Percentiles rank a stretch among this genome's conserved stretches.
Conservation (phyloP, 2,888 invertebrate genomes). For the Trilocha varians region DNA sequence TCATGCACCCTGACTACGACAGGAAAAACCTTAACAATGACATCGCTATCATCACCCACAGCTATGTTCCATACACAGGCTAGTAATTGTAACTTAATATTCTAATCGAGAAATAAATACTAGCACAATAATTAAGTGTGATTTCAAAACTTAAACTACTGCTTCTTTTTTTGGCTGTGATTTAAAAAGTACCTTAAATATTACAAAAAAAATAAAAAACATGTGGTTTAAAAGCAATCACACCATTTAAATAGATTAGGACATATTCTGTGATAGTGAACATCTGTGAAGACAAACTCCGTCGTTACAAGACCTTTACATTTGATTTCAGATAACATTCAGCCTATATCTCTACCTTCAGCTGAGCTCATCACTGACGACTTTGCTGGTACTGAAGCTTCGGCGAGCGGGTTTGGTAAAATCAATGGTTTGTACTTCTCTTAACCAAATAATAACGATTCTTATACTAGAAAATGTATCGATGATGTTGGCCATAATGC, state of each 20-base stretch:
- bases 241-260: too few species aligned
- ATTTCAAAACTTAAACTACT: too few species aligned
- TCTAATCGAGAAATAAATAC: neutral
- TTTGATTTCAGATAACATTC: slow-evolving; percentile 30
- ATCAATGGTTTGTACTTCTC: slow-evolving; percentile 38
- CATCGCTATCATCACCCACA: slow-evolving; percentile 19
- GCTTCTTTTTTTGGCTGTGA: too few species aligned
- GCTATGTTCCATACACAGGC: slow-evolving; percentile 24
- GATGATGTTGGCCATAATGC: too few species aligned
- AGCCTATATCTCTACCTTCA: slow-evolving; percentile 29
- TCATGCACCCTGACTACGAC: slow-evolving; percentile 20
- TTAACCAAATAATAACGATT: neutral
- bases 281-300: too few species aligned
- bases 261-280: too few species aligned
- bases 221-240: too few species aligned
- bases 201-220: too few species aligned
- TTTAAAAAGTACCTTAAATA: too few species aligned
- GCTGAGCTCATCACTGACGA: slow-evolving; percentile 21
- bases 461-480: neutral
- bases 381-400: slow-evolving; percentile 27
- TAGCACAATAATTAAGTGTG: slow-evolving; percentile 6
- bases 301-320: too few species aligned
- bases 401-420: slow-evolving; percentile 41
- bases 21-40: slow-evolving; percentile 22
- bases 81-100: too few species aligned